A percentile compares a stretch with the other conserved stretches of the same genome.
phyloP scores from a whole-genome alignment of 37 sponge, comb jelly and placozoan species.

The Ianthella basta region DNA sequence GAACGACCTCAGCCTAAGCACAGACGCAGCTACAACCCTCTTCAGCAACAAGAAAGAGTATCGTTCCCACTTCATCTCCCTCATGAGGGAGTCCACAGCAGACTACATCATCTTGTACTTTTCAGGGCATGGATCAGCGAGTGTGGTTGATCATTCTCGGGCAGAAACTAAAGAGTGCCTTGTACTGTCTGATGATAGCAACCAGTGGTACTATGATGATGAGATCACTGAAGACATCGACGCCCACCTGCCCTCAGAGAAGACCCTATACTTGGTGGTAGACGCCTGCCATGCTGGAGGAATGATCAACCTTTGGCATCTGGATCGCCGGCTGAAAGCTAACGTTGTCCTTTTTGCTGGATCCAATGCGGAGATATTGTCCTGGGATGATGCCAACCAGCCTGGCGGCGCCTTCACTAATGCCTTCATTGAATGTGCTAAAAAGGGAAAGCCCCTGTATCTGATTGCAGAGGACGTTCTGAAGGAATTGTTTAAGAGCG shows the following conservation, averaged over 20 bases:
- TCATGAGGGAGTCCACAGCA: neutral
- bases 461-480: conserved; percentile 1
- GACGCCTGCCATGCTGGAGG: conserved; percentile 27
- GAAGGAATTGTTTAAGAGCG: neutral
- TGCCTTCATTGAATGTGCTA: neutral
- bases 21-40: neutral
- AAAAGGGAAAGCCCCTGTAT: neutral
- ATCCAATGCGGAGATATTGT: neutral
- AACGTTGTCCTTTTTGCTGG: neutral
- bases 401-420: neutral
- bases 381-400: neutral
- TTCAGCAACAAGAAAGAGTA: neutral
- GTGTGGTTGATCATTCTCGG: neutral
- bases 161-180: neutral
- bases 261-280: neutral
- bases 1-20: neutral
- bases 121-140: neutral
- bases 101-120: neutral
- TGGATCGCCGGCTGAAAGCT: neutral
- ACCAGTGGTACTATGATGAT: conserved; percentile 1
- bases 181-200: neutral
- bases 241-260: neutral
- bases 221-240: conserved; percentile 22
- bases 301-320: conserved; percentile 14
- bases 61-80: neutral